Percentiles rank a stretch among this genome's conserved stretches.
Evolutionary conservation across 92 coral and sea anemone genomes (phyloP).

Genomic region (Desmophyllum pertusum): DNA sequence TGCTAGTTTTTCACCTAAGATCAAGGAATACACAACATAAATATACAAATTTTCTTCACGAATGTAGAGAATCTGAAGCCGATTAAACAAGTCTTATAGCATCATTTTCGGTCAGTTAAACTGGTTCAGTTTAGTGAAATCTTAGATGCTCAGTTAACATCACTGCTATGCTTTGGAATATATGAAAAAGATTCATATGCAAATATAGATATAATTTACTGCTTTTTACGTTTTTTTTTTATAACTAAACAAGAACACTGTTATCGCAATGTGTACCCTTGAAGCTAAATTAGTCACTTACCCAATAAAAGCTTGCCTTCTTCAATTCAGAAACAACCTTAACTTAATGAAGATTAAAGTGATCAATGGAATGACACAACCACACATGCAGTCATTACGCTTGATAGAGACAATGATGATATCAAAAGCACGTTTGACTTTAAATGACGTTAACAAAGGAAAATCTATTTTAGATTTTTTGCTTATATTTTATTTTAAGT

Average conservation of each 20-base stretch:
- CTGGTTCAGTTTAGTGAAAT: too few species aligned
- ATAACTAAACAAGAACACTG: neutral
- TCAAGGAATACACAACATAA: too few species aligned
- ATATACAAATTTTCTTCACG: too few species aligned
- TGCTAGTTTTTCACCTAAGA: too few species aligned
- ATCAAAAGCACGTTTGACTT: neutral
- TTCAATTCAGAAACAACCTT: neutral
- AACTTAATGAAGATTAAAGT: neutral
- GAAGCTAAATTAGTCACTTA: neutral
- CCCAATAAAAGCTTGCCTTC: neutral
- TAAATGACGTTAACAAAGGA: neutral
- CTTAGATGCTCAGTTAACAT: neutral
- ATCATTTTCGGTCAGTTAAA: too few species aligned
- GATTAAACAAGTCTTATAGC: neutral
- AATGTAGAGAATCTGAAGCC: too few species aligned
- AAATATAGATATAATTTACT: too few species aligned
- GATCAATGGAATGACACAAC: neutral
- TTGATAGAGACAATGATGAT: neutral
- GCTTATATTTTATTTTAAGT: neutral
- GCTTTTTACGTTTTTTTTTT: too few species aligned
- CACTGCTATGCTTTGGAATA: neutral
- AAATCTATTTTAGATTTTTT: neutral
- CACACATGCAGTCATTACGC: neutral
- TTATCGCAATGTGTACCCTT: neutral
- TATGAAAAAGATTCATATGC: neutral